Conservation (phyloP, 2,113 vertebrate species). For the Heteronetta atricapilla region DNA sequence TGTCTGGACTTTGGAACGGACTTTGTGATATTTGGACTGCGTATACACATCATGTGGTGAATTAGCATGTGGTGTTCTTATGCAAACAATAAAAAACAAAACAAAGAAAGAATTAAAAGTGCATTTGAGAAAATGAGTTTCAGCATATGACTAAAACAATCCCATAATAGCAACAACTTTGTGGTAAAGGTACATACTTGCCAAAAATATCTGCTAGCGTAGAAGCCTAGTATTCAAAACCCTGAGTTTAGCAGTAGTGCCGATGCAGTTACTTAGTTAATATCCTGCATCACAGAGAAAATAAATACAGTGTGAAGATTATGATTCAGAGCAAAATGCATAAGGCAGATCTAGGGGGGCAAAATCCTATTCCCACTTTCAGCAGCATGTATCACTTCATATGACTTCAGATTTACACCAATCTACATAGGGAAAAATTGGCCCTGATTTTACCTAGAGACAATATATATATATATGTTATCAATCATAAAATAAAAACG, state of each 20-base stretch:
- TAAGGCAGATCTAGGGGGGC: background rate
- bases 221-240: conserved; percentile 3
- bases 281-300: background rate
- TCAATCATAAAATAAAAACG: background rate
- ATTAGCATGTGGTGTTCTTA: conserved; percentile 69
- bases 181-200: conserved; percentile 4
- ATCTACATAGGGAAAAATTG: background rate
- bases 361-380: background rate
- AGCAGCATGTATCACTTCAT: background rate
- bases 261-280: background rate
- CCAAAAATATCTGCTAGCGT: conserved; percentile 35
- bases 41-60: conserved; percentile 55
- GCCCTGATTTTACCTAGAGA: background rate
- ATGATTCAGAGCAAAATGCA: background rate
- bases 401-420: background rate
- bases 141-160: conserved; percentile 64
- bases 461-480: background rate
- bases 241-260: background rate
- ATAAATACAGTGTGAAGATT: background rate
- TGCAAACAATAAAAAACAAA: conserved; percentile 72
- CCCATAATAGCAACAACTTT: conserved; percentile 58
- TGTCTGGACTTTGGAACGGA: conserved; percentile 71
- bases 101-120: conserved; percentile 70
- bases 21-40: conserved; percentile 75
- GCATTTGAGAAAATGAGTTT: conserved; percentile 57